phyloP scores from a whole-genome alignment of 2,888 invertebrate genomes.

The Clunio marinus region DNA sequence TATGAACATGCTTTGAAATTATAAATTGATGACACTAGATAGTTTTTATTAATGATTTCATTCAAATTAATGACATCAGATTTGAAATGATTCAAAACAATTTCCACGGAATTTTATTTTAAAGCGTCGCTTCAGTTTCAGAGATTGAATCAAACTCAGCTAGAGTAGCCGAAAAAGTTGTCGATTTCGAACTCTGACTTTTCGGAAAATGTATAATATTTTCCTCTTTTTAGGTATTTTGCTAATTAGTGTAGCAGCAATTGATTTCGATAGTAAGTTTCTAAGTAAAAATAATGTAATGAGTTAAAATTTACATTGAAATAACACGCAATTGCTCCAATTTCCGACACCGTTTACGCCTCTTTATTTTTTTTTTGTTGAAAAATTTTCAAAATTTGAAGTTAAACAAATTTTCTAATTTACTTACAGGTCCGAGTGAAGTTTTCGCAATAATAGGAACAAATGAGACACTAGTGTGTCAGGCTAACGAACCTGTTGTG shows the following conservation, averaged over 20 bases:
- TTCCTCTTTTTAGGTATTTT: slow-evolving; percentile 24
- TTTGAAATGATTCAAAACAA: too few relatives aligned
- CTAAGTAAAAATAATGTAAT: not conserved
- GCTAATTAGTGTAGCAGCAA: slow-evolving; percentile 30
- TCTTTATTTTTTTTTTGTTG: slow-evolving; percentile 17
- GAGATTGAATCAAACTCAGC: too few relatives aligned
- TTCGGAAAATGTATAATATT: slow-evolving; percentile 21
- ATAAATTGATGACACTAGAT: too few relatives aligned
- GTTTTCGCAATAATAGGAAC: slow-evolving; percentile 47
- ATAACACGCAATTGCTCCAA: not conserved
- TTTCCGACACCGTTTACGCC: slow-evolving; percentile 17
- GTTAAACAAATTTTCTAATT: not conserved
- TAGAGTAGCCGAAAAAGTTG: too few relatives aligned
- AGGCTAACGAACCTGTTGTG: slow-evolving; percentile 53
- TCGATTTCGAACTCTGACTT: too few relatives aligned
- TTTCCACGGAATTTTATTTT: too few relatives aligned
- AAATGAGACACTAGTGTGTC: slow-evolving; percentile 56
- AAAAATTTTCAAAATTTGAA: not conserved
- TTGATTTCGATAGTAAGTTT: slow-evolving; percentile 32
- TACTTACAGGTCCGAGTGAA: slow-evolving; percentile 31
- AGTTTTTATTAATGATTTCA: too few relatives aligned
- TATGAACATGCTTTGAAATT: too few relatives aligned
- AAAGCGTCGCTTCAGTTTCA: too few relatives aligned
- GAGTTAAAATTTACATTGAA: too few relatives aligned
- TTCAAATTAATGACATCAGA: too few relatives aligned